phyloP scores from a whole-genome alignment of 2,113 vertebrate species.

The Amia ocellicauda region DNA sequence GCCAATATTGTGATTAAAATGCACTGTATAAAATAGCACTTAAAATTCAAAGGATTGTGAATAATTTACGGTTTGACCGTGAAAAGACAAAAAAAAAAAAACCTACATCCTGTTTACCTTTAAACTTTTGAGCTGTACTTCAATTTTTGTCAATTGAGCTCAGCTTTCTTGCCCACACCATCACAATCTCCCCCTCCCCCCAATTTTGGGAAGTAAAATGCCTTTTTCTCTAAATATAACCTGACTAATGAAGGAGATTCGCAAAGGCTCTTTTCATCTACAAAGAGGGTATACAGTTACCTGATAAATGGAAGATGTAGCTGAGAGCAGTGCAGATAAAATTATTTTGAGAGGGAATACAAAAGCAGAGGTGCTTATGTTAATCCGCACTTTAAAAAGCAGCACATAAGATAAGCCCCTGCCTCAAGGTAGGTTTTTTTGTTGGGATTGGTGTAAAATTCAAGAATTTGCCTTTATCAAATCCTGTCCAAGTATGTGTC shows the following conservation, averaged over 20 bases:
- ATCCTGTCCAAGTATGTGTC: conserved; percentile 54
- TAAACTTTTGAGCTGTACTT: too few relatives aligned
- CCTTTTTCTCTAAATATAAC: conserved; percentile 87
- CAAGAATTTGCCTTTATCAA: conserved; percentile 35
- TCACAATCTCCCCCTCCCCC: conserved; percentile 2
- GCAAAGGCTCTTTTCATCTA: conserved; percentile 80
- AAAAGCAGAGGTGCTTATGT: conserved; percentile 66
- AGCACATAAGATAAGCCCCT: conserved; percentile 57
- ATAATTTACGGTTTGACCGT: too few relatives aligned
- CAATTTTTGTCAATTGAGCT: too few relatives aligned
- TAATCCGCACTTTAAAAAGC: conserved; percentile 57
- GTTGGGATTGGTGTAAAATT: conserved; percentile 25
- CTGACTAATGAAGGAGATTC: conserved; percentile 79
- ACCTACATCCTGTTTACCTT: too few relatives aligned
- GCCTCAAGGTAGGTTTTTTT: conserved; percentile 51
- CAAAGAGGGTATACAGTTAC: conserved; percentile 82
- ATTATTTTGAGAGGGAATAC: conserved; percentile 58
- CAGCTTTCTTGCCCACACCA: too few relatives aligned
- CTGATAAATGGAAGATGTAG: conserved; percentile 77
- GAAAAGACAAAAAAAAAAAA: too few relatives aligned
- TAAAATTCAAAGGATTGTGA: too few relatives aligned
- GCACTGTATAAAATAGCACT: too few relatives aligned
- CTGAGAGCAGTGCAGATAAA: conserved; percentile 49
- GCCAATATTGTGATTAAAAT: too few relatives aligned
- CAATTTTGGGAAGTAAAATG: conserved; percentile 52